Evolutionary conservation across 2,888 invertebrate genomes (phyloP).

Genomic region (Yponomeuta cagnagella): DNA sequence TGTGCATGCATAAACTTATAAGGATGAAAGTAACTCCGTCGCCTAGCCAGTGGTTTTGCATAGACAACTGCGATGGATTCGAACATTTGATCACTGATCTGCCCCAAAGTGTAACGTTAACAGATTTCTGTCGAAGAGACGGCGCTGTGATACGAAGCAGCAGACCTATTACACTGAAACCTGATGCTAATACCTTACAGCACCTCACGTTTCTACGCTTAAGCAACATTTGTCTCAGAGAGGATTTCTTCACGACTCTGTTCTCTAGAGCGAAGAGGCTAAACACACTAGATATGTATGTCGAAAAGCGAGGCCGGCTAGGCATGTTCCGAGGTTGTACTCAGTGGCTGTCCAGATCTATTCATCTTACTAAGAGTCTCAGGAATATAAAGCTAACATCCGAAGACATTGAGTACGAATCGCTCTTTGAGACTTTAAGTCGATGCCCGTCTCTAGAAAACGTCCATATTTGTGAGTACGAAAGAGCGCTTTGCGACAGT

Average conservation of each 20-base stretch:
- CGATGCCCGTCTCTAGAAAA: conserved; percentile 34
- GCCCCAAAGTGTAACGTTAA: conserved; percentile 34
- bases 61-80: conserved; percentile 36
- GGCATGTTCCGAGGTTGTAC: conserved; percentile 27
- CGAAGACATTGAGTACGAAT: conserved; percentile 35
- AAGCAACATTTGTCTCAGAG: conserved; percentile 32
- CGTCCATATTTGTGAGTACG: conserved; percentile 38
- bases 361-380: conserved; percentile 28
- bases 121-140: conserved; percentile 35
- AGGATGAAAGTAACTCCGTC: conserved; percentile 31
- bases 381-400: conserved; percentile 37
- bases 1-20: conserved; percentile 32
- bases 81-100: conserved; percentile 27
- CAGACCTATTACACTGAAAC: conserved; percentile 28
- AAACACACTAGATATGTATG: conserved; percentile 34
- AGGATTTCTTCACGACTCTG: conserved; percentile 31
- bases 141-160: conserved; percentile 27
- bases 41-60: conserved; percentile 35
- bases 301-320: conserved; percentile 27
- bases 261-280: conserved; percentile 32
- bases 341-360: conserved; percentile 26
- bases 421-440: conserved; percentile 32
- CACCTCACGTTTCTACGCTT: conserved; percentile 34
- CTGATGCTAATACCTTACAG: conserved; percentile 24
- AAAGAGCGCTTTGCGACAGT: conserved; percentile 24